These are phyloP conservation scores for Phoebastria nigripes DNA, from an alignment of 2,797 vertebrate species.

Conservation along the genomic window DNA sequence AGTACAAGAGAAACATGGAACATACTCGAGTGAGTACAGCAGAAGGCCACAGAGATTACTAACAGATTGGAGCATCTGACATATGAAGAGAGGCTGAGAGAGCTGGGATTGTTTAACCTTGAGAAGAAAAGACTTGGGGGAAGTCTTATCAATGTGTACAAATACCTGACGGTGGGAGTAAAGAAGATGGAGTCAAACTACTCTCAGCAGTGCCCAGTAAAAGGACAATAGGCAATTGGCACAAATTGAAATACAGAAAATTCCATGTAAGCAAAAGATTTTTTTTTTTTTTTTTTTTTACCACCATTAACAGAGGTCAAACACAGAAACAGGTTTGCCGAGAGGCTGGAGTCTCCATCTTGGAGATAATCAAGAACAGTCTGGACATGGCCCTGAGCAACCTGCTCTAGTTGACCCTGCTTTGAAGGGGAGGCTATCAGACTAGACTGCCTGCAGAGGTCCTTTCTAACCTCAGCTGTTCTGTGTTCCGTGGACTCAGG, in stretches of 20 bases:
- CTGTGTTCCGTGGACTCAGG: not conserved
- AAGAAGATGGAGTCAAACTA: not conserved
- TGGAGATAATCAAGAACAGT: not conserved
- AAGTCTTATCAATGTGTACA: not conserved
- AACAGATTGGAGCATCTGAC: not conserved
- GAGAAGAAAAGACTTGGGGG: not conserved
- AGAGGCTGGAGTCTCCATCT: not conserved
- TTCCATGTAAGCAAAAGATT: not conserved
- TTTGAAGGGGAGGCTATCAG: not conserved
- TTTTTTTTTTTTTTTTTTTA: not conserved
- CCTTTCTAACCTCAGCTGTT: not conserved
- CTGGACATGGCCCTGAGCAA: not conserved
- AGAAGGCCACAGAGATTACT: not conserved
- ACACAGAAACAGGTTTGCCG: not conserved
- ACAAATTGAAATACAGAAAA: not conserved
- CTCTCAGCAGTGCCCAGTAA: not conserved
- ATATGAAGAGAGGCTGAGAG: not conserved
- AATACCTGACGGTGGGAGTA: not conserved
- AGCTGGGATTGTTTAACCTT: not conserved
- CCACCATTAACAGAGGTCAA: not conserved
- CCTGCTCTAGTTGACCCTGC: not conserved
- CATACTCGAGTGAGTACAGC: rapidly evolving
- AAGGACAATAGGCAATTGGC: not conserved
- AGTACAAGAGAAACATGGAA: not conserved
- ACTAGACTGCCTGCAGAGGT: not conserved